Evolutionary conservation across 2,888 invertebrate genomes (phyloP).

Genomic region (Altica lythri): DNA sequence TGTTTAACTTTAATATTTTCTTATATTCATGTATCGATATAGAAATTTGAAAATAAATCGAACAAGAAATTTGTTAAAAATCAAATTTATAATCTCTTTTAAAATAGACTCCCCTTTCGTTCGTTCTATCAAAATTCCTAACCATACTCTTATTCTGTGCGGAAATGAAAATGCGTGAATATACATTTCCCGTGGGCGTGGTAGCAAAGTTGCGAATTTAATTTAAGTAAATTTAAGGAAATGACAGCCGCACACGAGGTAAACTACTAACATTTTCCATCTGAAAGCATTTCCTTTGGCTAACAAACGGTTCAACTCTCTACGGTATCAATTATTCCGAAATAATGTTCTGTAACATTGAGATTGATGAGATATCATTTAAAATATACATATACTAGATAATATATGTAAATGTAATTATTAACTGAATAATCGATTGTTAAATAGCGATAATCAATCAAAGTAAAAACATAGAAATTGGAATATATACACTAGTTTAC

Average conservation of each 20-base stretch:
- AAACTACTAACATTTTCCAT: slow-evolving; percentile 32
- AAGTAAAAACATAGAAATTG: no score
- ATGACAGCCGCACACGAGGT: slow-evolving; percentile 33
- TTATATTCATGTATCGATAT: no score
- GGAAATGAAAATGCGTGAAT: slow-evolving; percentile 49
- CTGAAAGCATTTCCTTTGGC: slow-evolving; percentile 28
- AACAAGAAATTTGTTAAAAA: no score
- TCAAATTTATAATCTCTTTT: no score
- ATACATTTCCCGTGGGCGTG: slow-evolving; percentile 46
- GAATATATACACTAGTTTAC: no score
- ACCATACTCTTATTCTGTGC: slow-evolving; percentile 22
- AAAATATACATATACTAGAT: neutral
- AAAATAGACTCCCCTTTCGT: slow-evolving; percentile 14
- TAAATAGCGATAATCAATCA: no score
- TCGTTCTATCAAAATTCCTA: slow-evolving; percentile 17
- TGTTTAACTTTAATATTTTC: no score
- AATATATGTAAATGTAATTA: no score
- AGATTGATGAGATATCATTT: slow-evolving; percentile 15
- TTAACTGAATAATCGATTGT: no score
- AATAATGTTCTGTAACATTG: slow-evolving; percentile 25
- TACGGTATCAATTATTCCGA: slow-evolving; percentile 43
- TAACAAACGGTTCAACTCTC: slow-evolving; percentile 26
- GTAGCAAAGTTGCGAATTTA: slow-evolving; percentile 41
- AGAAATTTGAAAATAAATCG: no score
- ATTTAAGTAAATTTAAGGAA: slow-evolving; percentile 45